Base-by-base conservation (phyloP, 2,113 vertebrate genomes). In the Semnopithecus entellus region DNA sequence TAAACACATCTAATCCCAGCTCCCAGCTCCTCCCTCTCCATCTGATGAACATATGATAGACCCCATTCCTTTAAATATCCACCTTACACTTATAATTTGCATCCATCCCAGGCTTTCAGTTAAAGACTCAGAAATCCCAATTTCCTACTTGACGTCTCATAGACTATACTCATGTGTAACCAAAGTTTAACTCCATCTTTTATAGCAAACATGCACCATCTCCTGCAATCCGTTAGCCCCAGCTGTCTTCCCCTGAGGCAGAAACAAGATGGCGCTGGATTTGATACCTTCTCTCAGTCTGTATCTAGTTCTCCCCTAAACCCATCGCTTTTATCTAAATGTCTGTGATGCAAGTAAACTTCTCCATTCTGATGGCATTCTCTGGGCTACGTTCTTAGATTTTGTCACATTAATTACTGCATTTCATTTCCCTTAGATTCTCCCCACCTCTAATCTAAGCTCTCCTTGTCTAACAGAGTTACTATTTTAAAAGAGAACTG, bases 171-270 rank as follows among this genome's bases (percentile, higher is more conserved):
- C 14, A 94, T 52, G 35, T 27, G 23, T 2, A 2, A n/a, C 45
- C 59, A 55, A 91, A 75, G 35, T 40, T 55, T 55, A 75, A 84
- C 27, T 66, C 27, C 22, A 3, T n/a, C 32, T n/a, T 68, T 52
- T 12, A 1, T 7, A 48, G 5, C 22, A 57, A 45, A 27, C 2
- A 20, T 4, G 5, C 0, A 8, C 52, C 40, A 25, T 10, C 52
- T 32, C 10, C 84, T 40, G 23, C 16, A 10, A 27, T 13, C 57
- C 43, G 68, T 73, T 5, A 84, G 8, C 1, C n/a, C n/a, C 16
- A 52, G 32, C 9, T 43, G 6, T 17, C 13, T 43, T 32, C 7
- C 8, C 32, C 52, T 0, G 0, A 30, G 70, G 9, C 32, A 48
- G 40, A 91, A 57, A 76, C 4, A 20, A 38, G 5, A 5, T 6